Percentiles rank a stretch among this genome's conserved stretches.
Conservation (phyloP, 2,888 invertebrate genomes). For the Oxycera nigricornis region DNA sequence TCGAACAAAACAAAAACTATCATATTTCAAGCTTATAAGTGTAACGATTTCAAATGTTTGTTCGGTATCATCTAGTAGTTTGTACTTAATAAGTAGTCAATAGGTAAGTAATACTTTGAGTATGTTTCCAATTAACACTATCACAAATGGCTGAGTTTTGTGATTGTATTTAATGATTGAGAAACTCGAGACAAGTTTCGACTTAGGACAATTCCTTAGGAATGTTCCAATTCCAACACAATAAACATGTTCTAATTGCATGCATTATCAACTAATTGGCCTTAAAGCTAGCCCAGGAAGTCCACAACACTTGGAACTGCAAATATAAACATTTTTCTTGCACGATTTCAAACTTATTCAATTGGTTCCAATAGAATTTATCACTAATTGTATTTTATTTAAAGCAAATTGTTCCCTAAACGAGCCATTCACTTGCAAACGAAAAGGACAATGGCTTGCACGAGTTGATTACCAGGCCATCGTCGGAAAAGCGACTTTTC, state of each 20-base stretch:
- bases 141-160: slow-evolving; percentile 43
- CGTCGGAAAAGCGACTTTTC: slow-evolving; percentile 49
- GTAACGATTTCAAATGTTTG: not conserved
- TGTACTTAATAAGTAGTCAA: slow-evolving; percentile 37
- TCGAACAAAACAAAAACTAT: slow-evolving; percentile 3
- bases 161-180: slow-evolving; percentile 27
- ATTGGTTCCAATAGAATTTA: not conserved
- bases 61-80: slow-evolving; percentile 22
- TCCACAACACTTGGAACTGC: slow-evolving; percentile 8
- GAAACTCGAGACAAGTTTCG: too few species aligned
- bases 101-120: slow-evolving; percentile 15
- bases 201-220: not conserved
- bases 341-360: not conserved
- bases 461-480: slow-evolving; percentile 58
- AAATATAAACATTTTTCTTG: not conserved
- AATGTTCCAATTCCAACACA: slow-evolving; percentile 11
- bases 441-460: slow-evolving; percentile 60
- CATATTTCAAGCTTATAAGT: not conserved
- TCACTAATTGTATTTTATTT: slow-evolving; percentile 10
- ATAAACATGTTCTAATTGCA: slow-evolving; percentile 30
- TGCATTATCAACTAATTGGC: slow-evolving; percentile 36
- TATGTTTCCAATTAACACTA: not conserved
- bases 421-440: slow-evolving; percentile 62
- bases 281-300: slow-evolving; percentile 42
- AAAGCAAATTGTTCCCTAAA: slow-evolving; percentile 50